Base-by-base conservation (phyloP, 2,888 invertebrate species). In the Cryptophagus acutangulus region DNA sequence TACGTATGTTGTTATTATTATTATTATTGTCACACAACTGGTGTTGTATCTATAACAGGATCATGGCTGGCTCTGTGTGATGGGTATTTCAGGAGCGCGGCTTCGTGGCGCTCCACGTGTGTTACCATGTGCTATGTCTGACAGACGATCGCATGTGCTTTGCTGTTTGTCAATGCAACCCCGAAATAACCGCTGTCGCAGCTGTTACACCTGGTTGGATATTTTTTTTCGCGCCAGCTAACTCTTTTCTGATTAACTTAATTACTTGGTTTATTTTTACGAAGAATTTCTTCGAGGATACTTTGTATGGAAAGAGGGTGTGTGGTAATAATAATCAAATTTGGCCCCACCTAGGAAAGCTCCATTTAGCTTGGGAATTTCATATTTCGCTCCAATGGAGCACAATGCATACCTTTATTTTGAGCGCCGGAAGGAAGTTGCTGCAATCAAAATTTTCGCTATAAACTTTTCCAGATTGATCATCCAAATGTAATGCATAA, bases 61-160 rank as follows among this genome's bases (percentile, higher is more conserved):
- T 50, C 48, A 46, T 37, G 43, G 49, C 47, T 43, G 30, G 38
- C 31, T 25, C 40, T 34, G 45, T 46, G 46, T 41, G 38, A 41
- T 33, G 49, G 38, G 50, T 58, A 59, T 61, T 59, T 59, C 52
- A 53, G 54, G 56, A 52, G 50, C 45, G 56, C 58, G 61, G 63
- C 76, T 74, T 76, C 76, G 75, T 74, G 76, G 75, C 76, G 76
- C 74, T 70, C 71, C 65, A 72, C 73, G 74, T 65, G 63, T 59
- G 58, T 61, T 62, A 57, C 62, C 66, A 63, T 63, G 65, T 63
- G 64, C 63, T 58, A 52, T 14, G 59, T 52, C 73, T 67, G 74
- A 76, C 77, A 76, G 76, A 76, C 76, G 76, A 69, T 74, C 72
- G 61, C 66, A 65, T 63, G 59, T 65, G 65, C 61, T 57, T 53